Base-by-base conservation (phyloP, 2,113 vertebrate species). In the Hystrix brachyura region DNA sequence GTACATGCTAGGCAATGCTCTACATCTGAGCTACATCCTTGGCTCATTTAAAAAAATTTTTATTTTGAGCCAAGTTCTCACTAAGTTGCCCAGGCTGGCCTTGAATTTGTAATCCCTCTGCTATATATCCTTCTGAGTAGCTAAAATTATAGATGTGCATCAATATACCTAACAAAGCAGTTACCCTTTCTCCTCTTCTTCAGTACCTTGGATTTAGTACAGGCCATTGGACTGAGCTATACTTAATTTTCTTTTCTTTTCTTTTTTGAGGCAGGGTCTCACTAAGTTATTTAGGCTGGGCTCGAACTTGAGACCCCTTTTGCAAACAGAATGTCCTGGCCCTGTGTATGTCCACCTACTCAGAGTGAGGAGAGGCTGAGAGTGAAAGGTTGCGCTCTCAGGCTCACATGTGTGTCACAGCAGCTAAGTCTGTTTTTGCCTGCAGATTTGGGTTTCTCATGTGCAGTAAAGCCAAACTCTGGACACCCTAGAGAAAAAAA, bases 401-500 rank as follows among this genome's bases (percentile, higher is more conserved):
- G 82, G 60, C 43, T 90, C 71, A 94, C 46, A 7, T 46, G 18
- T 90, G 53, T 88, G 46, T 83, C 87, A 87, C 48, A 79, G 38
- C 62, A 29, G 34, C 48, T 65, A 67, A 43, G 34, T 93, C 82
- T 94, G 71, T 84, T 87, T 90, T 87, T 92, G 51, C 51, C 29
- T 76, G 48, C 8, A 95, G 87, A 69, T 84, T 46, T 92, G 27
- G 27, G 38, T 95, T 96, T 95, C 46, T 94, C n/a, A 65, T 60
- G 27, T 83, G 51, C 53, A 94, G 64, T 0, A 95, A 43, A 94
- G 88, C 38, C 84, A 95, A 93, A 84, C 69, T 96, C 72, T 87
- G 34, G n/a, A 92, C 43, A 94, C 55, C 27, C 12, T 19, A 8
- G 57, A 32, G 32, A 19, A 10, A 11, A 60, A 48, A 74, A 82